These are phyloP conservation scores for Amia ocellicauda DNA, from an alignment of 2,113 vertebrate species.

Conservation along the genomic window DNA sequence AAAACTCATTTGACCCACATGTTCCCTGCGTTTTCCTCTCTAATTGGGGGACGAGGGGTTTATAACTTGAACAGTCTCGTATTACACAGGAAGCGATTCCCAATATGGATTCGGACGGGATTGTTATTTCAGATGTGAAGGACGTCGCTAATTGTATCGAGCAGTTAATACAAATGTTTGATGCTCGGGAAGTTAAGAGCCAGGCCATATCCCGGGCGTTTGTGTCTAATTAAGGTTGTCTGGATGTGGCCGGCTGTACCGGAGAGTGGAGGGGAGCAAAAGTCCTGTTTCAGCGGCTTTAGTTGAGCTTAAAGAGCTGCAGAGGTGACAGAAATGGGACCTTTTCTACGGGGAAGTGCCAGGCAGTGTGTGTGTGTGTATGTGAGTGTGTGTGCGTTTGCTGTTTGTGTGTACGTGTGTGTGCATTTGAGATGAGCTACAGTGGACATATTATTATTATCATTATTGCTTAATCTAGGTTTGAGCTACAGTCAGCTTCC, in stretches of 20 bases:
- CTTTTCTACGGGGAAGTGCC: neutral
- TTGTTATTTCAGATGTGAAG: conserved; percentile 28
- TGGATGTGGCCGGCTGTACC: neutral
- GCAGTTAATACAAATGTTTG: conserved; percentile 12
- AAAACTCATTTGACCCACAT: conserved; percentile 17
- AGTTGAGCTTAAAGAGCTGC: conserved; percentile 2
- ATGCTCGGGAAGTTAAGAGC: neutral
- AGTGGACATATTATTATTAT: no score
- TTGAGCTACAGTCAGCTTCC: no score
- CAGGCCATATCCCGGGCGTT: neutral
- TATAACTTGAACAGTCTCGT: conserved; percentile 14
- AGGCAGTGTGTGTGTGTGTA: neutral
- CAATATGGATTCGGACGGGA: conserved; percentile 3
- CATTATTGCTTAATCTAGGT: no score
- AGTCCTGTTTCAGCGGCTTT: neutral
- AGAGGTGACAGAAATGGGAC: conserved; percentile 12
- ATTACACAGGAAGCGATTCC: conserved; percentile 3
- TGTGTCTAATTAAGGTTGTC: neutral
- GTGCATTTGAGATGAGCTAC: no score
- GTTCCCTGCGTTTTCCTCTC: conserved; percentile 5
- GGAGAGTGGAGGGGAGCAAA: neutral
- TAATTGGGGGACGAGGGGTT: conserved; percentile 3
- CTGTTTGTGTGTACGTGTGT: neutral
- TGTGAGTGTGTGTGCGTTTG: neutral
- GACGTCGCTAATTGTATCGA: conserved; percentile 16